Evolutionary conservation across 2,113 vertebrate genomes (phyloP), one percentile per base, ranked within the genome.

Genomic region (Ploceus nigricollis): DNA sequence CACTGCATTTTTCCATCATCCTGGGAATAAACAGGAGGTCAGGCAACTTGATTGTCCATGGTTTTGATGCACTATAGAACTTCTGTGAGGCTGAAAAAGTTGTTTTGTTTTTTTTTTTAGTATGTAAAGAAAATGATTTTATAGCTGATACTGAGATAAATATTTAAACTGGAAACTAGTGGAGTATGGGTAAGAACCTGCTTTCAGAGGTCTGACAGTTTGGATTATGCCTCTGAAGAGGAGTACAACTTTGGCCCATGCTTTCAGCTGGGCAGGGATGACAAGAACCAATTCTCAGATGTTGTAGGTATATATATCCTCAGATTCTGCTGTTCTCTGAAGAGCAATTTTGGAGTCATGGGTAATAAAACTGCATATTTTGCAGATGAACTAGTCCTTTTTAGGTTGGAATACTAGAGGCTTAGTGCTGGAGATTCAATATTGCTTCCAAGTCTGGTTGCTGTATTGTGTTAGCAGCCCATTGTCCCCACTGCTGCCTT

Each of bases 401-500:
- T 93, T 53, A 78, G 31, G 60, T 30, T 60, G 28, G 77, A 82
- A 81, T 75, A 60, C 40, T 64, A 45, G 82, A 63, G 44, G 44
- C 39, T 89, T 78, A 63, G 17, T 71, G 25, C 44, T 68, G 42
- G 42, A 66, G 35, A 33, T 56, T 91, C 42, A 66, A 19, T 91
- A 78, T 75, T 92, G 68, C 80, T 90, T 95, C 72, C 45, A 65
- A 81, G 53, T 76, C 61, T 78, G 72, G 44, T 84, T 82, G 16
- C 90, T 90, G 69, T 92, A 35, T 90, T 70, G 56, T 72, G 60
- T 96, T 94, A 93, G 68, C 56, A 93, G 69, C 31, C 79, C 39
- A 42, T 90, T 89, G 78, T 94, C 82, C 57, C 70, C 60, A n/a
- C 60, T 83, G 58, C 92, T 80, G 39, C 68, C 63, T 91, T 93